Evolutionary conservation across 2,113 vertebrate species (phyloP).

Genomic region (Notechis scutatus): DNA sequence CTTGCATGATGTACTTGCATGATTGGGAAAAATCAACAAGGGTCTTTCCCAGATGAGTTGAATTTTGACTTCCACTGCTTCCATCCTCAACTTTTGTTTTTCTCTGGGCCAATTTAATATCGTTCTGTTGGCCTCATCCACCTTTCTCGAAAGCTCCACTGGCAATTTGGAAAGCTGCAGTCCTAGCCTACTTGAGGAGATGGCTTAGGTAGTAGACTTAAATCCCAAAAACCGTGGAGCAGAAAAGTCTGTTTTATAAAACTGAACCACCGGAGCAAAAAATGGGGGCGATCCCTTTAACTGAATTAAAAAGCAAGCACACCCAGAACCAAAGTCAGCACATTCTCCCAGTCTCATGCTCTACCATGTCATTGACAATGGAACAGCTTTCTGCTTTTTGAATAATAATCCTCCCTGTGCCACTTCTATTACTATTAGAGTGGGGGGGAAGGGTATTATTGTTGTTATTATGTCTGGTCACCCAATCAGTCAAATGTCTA

Average conservation of each 20-base stretch:
- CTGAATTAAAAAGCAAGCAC: neutral
- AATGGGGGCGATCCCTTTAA: neutral
- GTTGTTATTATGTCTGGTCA: neutral
- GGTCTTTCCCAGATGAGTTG: neutral
- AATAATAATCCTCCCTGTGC: neutral
- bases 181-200: neutral
- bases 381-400: neutral
- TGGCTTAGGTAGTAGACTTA: neutral
- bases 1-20: neutral
- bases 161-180: neutral
- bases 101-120: neutral
- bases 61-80: neutral
- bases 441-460: neutral
- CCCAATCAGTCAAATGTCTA: neutral
- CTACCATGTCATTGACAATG: neutral
- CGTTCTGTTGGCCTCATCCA: neutral
- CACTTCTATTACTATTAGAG: neutral
- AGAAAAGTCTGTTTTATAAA: neutral
- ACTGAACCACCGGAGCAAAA: neutral
- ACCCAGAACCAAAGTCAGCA: neutral
- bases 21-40: too few relatives aligned
- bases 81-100: neutral
- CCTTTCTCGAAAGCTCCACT: neutral
- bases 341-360: neutral
- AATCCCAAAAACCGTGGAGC: neutral